These are phyloP conservation scores for Mus minutoides DNA, from an alignment of 2,797 vertebrate genomes.

Conservation along the genomic window DNA sequence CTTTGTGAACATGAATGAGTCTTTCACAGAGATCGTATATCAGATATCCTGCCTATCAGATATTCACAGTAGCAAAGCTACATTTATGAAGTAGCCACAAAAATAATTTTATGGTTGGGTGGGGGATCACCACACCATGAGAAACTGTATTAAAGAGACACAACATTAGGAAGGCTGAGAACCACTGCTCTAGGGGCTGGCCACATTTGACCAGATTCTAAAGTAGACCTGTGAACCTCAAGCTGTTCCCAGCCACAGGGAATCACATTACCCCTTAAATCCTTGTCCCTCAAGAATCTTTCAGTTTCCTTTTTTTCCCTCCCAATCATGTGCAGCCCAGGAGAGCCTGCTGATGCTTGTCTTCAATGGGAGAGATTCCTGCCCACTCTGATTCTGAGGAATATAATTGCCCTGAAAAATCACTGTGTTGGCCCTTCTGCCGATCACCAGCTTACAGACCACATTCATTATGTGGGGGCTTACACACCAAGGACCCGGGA, in stretches of 20 bases:
- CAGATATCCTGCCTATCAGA: too few species aligned
- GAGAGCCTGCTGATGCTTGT: neutral
- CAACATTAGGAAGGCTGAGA: neutral
- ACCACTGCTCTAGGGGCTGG: neutral
- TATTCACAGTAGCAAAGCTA: neutral
- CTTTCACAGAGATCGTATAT: neutral
- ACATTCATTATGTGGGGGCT: conserved; percentile 73
- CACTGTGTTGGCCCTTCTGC: conserved; percentile 32
- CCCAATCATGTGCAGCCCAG: neutral
- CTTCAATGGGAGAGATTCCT: neutral
- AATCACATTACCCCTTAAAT: neutral
- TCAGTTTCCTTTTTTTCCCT: neutral
- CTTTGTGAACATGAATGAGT: neutral
- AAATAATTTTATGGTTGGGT: neutral
- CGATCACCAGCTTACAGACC: conserved; percentile 56
- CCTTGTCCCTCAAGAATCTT: neutral
- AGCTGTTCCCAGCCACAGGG: neutral
- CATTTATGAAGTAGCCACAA: neutral
- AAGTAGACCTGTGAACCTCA: neutral
- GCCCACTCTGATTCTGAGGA: conserved; percentile 35
- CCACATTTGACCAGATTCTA: neutral
- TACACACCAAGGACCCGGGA: conserved; percentile 33
- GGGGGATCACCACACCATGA: neutral
- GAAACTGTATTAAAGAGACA: neutral
- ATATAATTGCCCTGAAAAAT: conserved; percentile 61